Conservation (phyloP, 2,797 vertebrate genomes). For the Craterocephalus amniculus region DNA sequence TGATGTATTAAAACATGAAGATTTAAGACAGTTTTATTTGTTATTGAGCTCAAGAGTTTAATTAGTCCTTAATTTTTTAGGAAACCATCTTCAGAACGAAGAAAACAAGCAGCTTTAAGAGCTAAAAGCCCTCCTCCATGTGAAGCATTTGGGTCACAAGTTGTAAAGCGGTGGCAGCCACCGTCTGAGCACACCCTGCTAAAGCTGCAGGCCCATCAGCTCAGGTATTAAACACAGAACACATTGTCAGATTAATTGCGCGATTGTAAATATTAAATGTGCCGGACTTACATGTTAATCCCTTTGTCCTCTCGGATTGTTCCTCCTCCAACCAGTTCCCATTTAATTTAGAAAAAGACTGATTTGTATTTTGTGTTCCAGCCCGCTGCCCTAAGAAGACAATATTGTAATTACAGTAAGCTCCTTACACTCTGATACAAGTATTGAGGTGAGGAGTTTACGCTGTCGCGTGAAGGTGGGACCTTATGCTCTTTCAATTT, state of each 20-base stretch:
- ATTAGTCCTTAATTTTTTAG: no score
- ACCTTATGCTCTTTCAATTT: constrained; percentile 80
- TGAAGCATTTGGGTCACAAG: constrained; percentile 25
- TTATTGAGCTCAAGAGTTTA: no score
- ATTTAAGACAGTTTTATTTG: no score
- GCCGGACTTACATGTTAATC: constrained; percentile 71
- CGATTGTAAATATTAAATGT: constrained; percentile 82
- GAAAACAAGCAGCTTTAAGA: no score
- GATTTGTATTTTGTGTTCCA: constrained; percentile 76
- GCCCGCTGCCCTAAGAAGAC: constrained; percentile 66
- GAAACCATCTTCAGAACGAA: no score
- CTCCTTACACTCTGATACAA: constrained; percentile 84
- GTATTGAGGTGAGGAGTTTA: constrained; percentile 78
- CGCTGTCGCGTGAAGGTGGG: constrained; percentile 66
- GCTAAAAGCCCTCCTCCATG: neutral
- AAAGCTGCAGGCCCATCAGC: constrained; percentile 21
- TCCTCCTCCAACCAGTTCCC: constrained; percentile 63
- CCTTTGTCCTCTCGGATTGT: constrained; percentile 50
- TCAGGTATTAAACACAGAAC: constrained; percentile 70
- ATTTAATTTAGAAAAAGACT: constrained; percentile 82
- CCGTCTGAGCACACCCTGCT: neutral
- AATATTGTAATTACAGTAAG: constrained; percentile 86
- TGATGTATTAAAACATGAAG: no score
- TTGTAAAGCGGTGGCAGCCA: neutral
- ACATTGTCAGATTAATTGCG: constrained; percentile 78